Conservation (phyloP, 2,113 vertebrate species). For the Protobothrops flavoviridis region DNA sequence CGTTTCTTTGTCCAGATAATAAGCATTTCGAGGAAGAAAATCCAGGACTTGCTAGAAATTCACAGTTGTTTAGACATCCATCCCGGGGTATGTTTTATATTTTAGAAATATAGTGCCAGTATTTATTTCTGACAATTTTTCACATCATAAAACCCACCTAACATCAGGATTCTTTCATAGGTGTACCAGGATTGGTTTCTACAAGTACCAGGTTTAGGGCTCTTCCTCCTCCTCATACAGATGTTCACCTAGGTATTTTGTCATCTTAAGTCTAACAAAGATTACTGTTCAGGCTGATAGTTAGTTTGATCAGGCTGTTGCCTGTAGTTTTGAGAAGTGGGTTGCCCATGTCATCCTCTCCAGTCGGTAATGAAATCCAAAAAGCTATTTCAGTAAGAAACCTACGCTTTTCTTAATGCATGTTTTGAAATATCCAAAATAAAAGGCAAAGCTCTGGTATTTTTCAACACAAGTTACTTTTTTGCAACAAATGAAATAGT, state of each 20-base stretch:
- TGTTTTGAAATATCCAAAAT: neutral
- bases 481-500: neutral
- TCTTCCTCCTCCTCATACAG: no score
- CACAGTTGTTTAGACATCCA: rapidly evolving
- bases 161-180: neutral
- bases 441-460: neutral
- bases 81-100: constrained; percentile 3
- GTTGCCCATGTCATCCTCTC: neutral
- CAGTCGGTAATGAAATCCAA: neutral
- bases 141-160: neutral
- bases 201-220: neutral
- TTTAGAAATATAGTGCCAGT: neutral
- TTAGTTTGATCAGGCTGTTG: neutral
- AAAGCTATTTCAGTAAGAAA: neutral
- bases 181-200: rapidly evolving
- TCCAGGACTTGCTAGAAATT: neutral
- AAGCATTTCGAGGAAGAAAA: neutral
- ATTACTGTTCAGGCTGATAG: neutral
- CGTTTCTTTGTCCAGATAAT: constrained; percentile 49
- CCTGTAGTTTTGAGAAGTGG: neutral
- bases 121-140: neutral
- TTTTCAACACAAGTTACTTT: neutral
- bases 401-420: neutral
- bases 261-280: neutral
- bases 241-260: neutral